Conservation (phyloP, 2,113 vertebrate genomes). For the Hippocampus comes region DNA sequence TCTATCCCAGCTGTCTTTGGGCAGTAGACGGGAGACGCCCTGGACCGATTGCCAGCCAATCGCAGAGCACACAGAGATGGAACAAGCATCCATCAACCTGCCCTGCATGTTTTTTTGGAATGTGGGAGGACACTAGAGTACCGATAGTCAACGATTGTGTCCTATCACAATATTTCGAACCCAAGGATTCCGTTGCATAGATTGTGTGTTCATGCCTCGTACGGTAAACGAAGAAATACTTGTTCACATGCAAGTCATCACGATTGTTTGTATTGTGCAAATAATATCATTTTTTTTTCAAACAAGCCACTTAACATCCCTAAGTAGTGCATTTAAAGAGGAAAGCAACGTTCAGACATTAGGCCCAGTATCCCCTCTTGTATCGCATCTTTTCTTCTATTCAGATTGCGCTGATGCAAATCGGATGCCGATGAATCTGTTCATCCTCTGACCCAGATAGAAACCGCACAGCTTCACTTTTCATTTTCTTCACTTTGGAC, state of each 20-base stretch:
- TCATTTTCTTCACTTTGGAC: slow-evolving; percentile 39
- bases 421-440: slow-evolving; percentile 31
- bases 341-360: background rate
- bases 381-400: slow-evolving; percentile 14
- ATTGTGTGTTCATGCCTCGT: background rate
- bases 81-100: no score
- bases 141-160: no score
- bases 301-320: slow-evolving; percentile 2
- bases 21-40: no score
- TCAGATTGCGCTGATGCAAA: slow-evolving; percentile 14
- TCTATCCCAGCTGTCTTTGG: no score
- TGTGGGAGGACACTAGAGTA: no score
- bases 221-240: background rate
- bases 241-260: background rate
- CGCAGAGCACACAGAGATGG: no score
- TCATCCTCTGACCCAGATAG: slow-evolving; percentile 55
- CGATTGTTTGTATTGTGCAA: background rate
- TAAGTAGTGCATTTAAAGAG: background rate
- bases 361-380: background rate
- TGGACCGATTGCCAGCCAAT: no score
- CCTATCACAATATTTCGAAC: background rate
- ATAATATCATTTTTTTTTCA: background rate
- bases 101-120: no score
- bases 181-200: background rate
- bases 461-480: slow-evolving; percentile 32